Conservation (phyloP, 2,888 invertebrate species). For the Ephialtes manifestator region DNA sequence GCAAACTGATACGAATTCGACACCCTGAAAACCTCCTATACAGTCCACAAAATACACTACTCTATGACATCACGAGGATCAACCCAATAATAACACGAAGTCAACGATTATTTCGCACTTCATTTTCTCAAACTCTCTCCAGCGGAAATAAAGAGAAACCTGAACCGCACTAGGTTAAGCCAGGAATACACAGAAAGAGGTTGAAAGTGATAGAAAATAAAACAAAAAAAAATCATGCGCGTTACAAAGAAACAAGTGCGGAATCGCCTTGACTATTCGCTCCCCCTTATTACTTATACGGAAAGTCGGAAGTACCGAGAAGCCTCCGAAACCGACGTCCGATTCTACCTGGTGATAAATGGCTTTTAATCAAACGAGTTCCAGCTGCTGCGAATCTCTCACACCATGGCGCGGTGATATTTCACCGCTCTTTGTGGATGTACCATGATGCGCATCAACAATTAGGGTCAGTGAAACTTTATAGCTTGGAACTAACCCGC, state of each 20-base stretch:
- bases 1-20: too few species aligned
- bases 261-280: too few species aligned
- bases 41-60: too few species aligned
- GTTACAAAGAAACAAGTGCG: too few species aligned
- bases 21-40: too few species aligned
- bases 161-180: background rate
- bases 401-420: conserved; percentile 34
- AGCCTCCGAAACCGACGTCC: conserved; percentile 30
- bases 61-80: too few species aligned
- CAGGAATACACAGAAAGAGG: background rate
- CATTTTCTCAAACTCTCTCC: conserved; percentile 42
- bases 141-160: conserved; percentile 29
- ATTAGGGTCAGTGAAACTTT: conserved; percentile 59
- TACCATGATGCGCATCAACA: conserved; percentile 57
- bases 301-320: conserved; percentile 14
- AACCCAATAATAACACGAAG: too few species aligned
- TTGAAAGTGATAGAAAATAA: background rate
- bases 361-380: conserved; percentile 77
- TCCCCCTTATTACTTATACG: too few species aligned
- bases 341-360: conserved; percentile 70
- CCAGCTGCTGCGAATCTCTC: conserved; percentile 63
- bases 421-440: conserved; percentile 38
- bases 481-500: background rate
- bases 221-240: background rate
- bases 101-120: conserved; percentile 68